Evolutionary conservation across 2,797 vertebrate genomes (phyloP).

Genomic region (Lagodon rhomboides): DNA sequence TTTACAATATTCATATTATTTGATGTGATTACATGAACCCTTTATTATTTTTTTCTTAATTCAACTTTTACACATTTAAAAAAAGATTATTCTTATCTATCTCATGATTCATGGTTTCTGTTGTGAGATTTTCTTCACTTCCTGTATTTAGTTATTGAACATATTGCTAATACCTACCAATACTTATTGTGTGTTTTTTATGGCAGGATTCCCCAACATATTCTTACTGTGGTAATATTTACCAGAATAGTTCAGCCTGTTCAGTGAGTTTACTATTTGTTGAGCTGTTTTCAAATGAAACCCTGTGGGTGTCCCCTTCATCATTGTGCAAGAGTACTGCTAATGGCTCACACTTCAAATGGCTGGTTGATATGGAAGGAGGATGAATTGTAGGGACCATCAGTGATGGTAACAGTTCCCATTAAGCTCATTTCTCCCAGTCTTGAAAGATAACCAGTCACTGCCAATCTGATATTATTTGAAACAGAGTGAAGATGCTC

Average conservation of each 20-base stretch:
- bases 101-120: background rate
- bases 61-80: too few species aligned
- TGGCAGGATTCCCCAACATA: background rate
- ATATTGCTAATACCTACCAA: background rate
- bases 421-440: constrained; percentile 11
- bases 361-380: constrained; percentile 5
- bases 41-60: too few species aligned
- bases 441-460: constrained; percentile 13
- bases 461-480: constrained; percentile 17
- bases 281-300: background rate
- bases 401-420: constrained; percentile 5
- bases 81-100: too few species aligned
- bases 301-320: background rate
- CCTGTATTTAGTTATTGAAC: background rate
- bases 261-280: background rate
- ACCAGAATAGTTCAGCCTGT: background rate
- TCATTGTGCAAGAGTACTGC: background rate
- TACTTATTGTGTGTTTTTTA: background rate
- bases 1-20: too few species aligned
- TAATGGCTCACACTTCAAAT: background rate
- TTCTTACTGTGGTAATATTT: background rate
- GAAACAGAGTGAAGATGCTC: constrained; percentile 14
- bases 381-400: background rate
- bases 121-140: background rate
- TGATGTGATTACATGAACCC: too few species aligned